These are phyloP conservation scores for Boleophthalmus pectinirostris DNA, from an alignment of 2,113 vertebrate species.

Conservation along the genomic window DNA sequence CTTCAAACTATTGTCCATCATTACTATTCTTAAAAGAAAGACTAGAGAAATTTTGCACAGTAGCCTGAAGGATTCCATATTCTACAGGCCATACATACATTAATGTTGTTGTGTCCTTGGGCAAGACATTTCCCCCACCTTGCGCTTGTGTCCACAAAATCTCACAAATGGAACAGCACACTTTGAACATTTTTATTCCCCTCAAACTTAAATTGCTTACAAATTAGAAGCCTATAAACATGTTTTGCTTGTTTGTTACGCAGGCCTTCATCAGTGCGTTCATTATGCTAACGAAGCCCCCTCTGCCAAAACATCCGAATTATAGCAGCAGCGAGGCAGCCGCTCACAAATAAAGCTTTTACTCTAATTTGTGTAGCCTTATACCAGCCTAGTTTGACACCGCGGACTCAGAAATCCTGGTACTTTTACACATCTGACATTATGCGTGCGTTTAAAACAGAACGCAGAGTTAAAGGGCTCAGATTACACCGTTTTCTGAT, in stretches of 20 bases:
- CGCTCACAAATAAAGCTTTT: slow-evolving; percentile 9
- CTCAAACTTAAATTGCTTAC: slow-evolving; percentile 9
- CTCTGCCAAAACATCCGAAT: slow-evolving; percentile 12
- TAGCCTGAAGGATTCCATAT: no score
- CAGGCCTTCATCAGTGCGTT: slow-evolving; percentile 5
- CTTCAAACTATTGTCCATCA: no score
- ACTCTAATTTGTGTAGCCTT: slow-evolving; percentile 23
- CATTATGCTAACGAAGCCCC: slow-evolving; percentile 16
- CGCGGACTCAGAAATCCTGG: slow-evolving; percentile 14
- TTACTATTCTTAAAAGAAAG: no score
- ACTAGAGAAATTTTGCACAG: no score
- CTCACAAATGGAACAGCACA: not conserved
- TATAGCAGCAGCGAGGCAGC: slow-evolving; percentile 13
- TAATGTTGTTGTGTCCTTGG: not conserved
- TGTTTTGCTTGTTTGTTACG: slow-evolving; percentile 15
- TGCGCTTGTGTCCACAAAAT: not conserved
- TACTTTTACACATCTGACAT: not conserved
- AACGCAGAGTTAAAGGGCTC: not conserved
- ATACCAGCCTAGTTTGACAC: slow-evolving; percentile 24
- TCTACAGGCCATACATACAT: no score
- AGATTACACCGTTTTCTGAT: no score
- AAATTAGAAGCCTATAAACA: slow-evolving; percentile 5
- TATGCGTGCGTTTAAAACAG: slow-evolving; percentile 1
- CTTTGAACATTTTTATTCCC: not conserved
- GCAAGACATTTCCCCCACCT: not conserved